Base-by-base conservation (phyloP, 1,140 invertebrate genomes). In the Prorops nasuta region DNA sequence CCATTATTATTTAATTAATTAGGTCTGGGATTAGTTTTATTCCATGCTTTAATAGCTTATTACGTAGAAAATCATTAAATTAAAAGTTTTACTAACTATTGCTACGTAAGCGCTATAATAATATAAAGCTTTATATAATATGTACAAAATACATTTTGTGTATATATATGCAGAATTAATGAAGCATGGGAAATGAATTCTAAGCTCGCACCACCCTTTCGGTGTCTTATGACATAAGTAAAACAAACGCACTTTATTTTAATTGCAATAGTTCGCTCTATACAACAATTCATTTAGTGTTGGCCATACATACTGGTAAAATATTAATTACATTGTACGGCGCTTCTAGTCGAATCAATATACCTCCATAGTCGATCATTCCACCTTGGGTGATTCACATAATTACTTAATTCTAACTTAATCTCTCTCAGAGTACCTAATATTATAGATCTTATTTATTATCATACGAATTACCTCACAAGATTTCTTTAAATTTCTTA, bases 351-450 rank as follows among this genome's bases (percentile, higher is more conserved):
- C 69, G 65, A 71, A 66, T 63, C 51, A 57, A 71, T 68, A 75
- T 74, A 74, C 66, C 69, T 73, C 69, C 63, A 66, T 53, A 59
- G 54, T 49, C 46, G 41, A 39, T 55, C 55, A 32, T 52, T 50
- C 56, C 56, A 32, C n/a, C 19, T 38, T 35, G 28, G 51, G 39
- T 32, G 36, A 42, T 45, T 36, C 45, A 51, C 41, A 63, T 52
- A 55, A 67, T 72, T 72, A 75, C 71, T 75, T 75, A 75, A 75
- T 56, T 65, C 58, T 70, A 72, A 72, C 71, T 72, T 75, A 72
- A 72, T 56, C 50, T 49, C 63, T n/a, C n/a, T n/a, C n/a, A n/a
- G n/a, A 67, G 70, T 75, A 75, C 70, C 71, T 72, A 72, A 47
- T 67, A 70, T 72, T 72, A 46, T 67, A 70, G 62, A 58, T 49